A percentile compares a stretch with the other conserved stretches of the same genome.
Evolutionary conservation across 2,113 vertebrate genomes (phyloP).

Genomic region (Centropristis striata): DNA sequence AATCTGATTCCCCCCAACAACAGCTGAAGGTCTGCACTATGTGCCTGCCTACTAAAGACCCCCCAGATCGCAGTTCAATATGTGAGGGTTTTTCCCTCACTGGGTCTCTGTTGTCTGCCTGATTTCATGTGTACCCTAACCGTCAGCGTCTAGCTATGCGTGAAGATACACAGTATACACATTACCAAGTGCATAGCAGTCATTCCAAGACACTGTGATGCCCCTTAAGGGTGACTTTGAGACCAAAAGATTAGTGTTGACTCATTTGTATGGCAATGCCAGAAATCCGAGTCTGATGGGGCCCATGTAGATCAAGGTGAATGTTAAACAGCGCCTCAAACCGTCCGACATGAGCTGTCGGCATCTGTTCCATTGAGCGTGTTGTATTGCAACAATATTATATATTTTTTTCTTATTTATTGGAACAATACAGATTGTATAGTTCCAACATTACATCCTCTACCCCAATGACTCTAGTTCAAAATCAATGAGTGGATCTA

Average conservation of each 20-base stretch:
- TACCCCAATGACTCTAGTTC: neutral
- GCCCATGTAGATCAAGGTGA: slow-evolving; percentile 5
- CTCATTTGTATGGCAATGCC: slow-evolving; percentile 32
- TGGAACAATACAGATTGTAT: neutral
- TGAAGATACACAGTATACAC: slow-evolving; percentile 25
- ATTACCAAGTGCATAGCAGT: slow-evolving; percentile 25
- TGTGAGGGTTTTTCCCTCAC: slow-evolving; percentile 26
- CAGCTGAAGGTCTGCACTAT: slow-evolving; percentile 72
- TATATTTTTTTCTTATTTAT: neutral
- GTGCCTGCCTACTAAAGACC: slow-evolving; percentile 54
- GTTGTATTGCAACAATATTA: no score
- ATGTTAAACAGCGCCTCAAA: neutral
- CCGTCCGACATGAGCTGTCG: neutral
- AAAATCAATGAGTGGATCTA: slow-evolving; percentile 1
- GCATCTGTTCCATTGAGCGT: neutral
- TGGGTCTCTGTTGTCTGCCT: slow-evolving; percentile 8
- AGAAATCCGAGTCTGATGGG: slow-evolving; percentile 18
- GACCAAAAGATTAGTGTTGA: slow-evolving; percentile 36
- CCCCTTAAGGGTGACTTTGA: slow-evolving; percentile 37
- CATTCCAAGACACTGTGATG: slow-evolving; percentile 32
- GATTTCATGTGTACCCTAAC: slow-evolving; percentile 2
- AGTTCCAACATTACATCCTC: neutral
- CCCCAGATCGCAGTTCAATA: slow-evolving; percentile 54
- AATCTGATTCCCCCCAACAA: slow-evolving; percentile 52
- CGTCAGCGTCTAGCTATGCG: slow-evolving; percentile 27